Conservation (phyloP, 2,797 vertebrate genomes). For the Syngnathus acus region DNA sequence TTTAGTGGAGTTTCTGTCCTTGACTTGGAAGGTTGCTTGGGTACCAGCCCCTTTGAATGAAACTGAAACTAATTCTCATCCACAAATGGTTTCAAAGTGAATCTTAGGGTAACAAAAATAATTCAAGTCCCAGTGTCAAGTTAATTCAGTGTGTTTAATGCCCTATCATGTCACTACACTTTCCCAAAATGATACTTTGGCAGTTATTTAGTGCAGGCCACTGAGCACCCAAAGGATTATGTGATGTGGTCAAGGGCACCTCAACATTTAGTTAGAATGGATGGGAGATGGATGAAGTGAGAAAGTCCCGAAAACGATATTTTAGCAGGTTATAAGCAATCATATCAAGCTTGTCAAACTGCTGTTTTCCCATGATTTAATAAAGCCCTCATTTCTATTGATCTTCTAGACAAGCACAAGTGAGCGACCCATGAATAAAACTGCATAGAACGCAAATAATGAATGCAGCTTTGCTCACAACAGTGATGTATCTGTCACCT, state of each 20-base stretch:
- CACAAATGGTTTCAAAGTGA: conserved; percentile 15
- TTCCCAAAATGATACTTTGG: conserved; percentile 19
- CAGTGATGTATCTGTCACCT: not conserved
- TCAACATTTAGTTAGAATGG: conserved; percentile 7
- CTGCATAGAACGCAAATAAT: conserved; percentile 34
- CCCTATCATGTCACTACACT: conserved; percentile 11
- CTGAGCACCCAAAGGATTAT: conserved; percentile 33
- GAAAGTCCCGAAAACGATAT: conserved; percentile 2
- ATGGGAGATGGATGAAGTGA: conserved; percentile 6
- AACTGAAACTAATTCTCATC: conserved; percentile 3
- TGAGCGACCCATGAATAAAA: conserved; percentile 52
- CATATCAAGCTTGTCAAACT: conserved; percentile 2
- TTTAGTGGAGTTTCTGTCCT: not conserved
- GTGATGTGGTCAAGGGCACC: conserved; percentile 29
- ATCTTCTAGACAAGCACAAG: conserved; percentile 44
- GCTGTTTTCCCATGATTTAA: conserved; percentile 44
- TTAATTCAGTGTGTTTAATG: conserved; percentile 29
- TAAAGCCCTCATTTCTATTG: conserved; percentile 47
- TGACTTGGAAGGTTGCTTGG: not conserved
- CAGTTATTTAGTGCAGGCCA: conserved; percentile 14
- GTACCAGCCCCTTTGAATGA: not conserved
- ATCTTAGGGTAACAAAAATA: conserved; percentile 18
- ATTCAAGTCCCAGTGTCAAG: conserved; percentile 15
- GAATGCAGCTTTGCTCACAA: too few relatives aligned
- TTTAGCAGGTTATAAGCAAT: not conserved